Base-by-base conservation (phyloP, 2,113 vertebrate species). In the Galeopterus variegatus region DNA sequence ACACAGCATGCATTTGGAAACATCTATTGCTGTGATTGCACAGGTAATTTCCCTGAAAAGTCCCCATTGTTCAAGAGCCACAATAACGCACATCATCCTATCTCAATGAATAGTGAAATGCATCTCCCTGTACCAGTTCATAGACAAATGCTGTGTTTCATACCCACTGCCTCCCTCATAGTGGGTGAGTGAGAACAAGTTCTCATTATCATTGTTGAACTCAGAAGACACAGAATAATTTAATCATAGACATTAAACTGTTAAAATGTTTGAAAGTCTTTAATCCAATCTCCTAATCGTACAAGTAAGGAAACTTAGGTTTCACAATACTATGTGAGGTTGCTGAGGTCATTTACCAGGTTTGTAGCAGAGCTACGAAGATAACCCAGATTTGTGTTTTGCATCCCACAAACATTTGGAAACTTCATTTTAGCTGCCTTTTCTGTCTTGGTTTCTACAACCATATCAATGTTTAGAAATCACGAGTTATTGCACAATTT, bases 381-480 rank as follows among this genome's bases (percentile, higher is more conserved):
- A 19, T 45, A 94, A 89, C 45, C 21, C 28, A 54, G 9, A n/a
- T 10, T 88, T 72, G 7, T 41, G 50, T 48, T 93, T 95, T 70
- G 94, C 75, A 69, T 85, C 88, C 24, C 65, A 92, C 26, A 81
- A 52, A 21, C 24, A 86, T 64, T 36, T 82, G 15, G 48, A 92
- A 84, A 88, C 36, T 80, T 93, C 50, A 50, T 93, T 93, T 90
- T 89, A 89, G 36, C 45, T 89, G 15, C 14, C 50, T 84, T 92
- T 95, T 84, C 17, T 70, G 14, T 73, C 36, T 91, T 28, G 13
- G 48, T 54, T 67, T 62, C 90, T 84, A 62, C 15, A 96, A 31
- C 50, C 70, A 93, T 72, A 84, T 41, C 3, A 23, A 12, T 82
- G 8, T 60, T 62, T 48, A 85, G 36, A 83, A 91, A 75, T 75